phyloP scores from a whole-genome alignment of 1,140 invertebrate genomes.

The Drosophila ercepeae region DNA sequence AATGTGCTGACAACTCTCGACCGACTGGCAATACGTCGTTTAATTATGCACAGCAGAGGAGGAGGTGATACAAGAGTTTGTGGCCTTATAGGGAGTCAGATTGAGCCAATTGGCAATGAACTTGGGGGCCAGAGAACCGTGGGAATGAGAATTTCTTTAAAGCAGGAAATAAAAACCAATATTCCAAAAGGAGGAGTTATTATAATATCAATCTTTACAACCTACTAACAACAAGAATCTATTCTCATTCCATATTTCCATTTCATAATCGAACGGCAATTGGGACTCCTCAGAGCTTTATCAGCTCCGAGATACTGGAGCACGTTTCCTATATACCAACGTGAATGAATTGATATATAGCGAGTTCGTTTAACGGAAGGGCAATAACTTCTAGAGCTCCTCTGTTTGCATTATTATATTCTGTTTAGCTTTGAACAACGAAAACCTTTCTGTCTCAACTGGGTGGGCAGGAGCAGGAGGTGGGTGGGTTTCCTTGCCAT shows the following conservation, averaged over 20 bases:
- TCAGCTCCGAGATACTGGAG: conserved; percentile 24
- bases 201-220: too few relatives aligned
- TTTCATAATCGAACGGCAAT: background rate
- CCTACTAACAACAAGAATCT: background rate
- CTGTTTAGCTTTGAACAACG: conserved; percentile 22
- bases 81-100: conserved; percentile 19
- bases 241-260: background rate
- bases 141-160: conserved; percentile 9
- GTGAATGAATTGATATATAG: conserved; percentile 30
- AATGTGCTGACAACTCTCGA: conserved; percentile 45
- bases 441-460: conserved; percentile 60
- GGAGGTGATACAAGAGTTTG: conserved; percentile 21
- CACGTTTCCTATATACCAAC: conserved; percentile 24
- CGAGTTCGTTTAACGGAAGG: conserved; percentile 14
- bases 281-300: conserved; percentile 2
- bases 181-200: background rate
- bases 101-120: conserved; percentile 30
- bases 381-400: conserved; percentile 40
- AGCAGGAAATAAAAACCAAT: conserved; percentile 23
- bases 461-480: conserved; percentile 16
- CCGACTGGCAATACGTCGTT: background rate
- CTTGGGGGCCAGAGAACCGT: conserved; percentile 33
- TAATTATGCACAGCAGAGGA: conserved; percentile 27
- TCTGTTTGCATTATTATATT: conserved; percentile 26
- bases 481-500: conserved; percentile 25